Conservation (phyloP, 2,888 invertebrate genomes). For the Nowickia ferox region DNA sequence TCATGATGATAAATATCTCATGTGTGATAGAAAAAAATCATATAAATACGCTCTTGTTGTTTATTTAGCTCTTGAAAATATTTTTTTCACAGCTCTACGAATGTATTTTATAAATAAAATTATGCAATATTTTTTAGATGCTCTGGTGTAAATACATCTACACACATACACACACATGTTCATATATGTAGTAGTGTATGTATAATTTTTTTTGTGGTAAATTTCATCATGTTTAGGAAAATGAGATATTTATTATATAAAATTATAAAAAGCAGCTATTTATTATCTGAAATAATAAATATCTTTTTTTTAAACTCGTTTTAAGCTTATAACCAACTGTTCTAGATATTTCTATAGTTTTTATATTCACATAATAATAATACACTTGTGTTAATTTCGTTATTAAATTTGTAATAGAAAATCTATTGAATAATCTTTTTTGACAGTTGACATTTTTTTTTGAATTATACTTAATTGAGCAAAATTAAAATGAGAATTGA, state of each 20-base stretch:
- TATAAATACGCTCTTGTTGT: slow-evolving; percentile 47
- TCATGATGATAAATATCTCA: slow-evolving; percentile 54
- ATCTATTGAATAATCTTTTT: slow-evolving; percentile 27
- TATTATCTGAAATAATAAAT: background rate
- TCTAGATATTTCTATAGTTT: background rate
- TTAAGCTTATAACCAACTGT: background rate
- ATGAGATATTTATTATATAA: slow-evolving; percentile 1
- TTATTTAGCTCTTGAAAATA: slow-evolving; percentile 5
- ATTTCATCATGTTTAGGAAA: slow-evolving; percentile 24
- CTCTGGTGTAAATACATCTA: background rate
- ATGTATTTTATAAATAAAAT: slow-evolving; percentile 35
- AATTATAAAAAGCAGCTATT: background rate
- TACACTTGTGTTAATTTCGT: background rate
- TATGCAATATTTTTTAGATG: slow-evolving; percentile 15
- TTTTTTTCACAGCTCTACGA: slow-evolving; percentile 2
- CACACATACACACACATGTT: background rate
- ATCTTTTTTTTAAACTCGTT: background rate
- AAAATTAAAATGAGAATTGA: slow-evolving; percentile 35
- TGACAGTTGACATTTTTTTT: slow-evolving; percentile 53
- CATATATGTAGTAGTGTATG: background rate
- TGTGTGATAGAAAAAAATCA: slow-evolving; percentile 54
- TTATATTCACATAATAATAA: background rate
- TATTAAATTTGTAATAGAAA: slow-evolving; percentile 15
- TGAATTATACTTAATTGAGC: slow-evolving; percentile 59
- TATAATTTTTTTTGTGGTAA: background rate